Percentiles rank a stretch among this genome's conserved stretches.
phyloP scores from a whole-genome alignment of 2,888 invertebrate genomes.

The Ophion obscuratus region DNA sequence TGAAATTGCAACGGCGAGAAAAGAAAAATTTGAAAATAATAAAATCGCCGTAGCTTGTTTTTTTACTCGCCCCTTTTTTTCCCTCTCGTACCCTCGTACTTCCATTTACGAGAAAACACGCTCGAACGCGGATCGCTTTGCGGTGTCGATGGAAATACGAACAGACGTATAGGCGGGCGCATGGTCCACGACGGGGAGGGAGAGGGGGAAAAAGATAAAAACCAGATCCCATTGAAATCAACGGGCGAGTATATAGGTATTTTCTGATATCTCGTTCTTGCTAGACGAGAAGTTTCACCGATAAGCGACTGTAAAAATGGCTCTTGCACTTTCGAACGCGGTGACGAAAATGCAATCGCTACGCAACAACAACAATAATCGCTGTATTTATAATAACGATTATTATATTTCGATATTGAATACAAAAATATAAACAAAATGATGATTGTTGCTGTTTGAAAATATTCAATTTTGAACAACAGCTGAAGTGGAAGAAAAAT shows the following conservation, averaged over 20 bases:
- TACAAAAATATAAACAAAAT: neutral
- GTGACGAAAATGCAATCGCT: neutral
- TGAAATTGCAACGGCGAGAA: neutral
- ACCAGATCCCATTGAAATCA: slow-evolving; percentile 61
- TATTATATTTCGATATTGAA: neutral
- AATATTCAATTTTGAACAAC: too few relatives aligned
- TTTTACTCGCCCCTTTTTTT: neutral
- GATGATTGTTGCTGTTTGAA: too few relatives aligned
- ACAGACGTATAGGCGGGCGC: neutral
- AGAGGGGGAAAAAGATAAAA: slow-evolving; percentile 7
- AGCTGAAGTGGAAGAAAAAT: too few relatives aligned
- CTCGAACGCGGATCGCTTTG: neutral
- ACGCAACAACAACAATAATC: neutral
- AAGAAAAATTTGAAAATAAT: neutral
- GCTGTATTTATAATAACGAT: neutral
- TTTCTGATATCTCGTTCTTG: slow-evolving; percentile 46
- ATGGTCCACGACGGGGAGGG: neutral
- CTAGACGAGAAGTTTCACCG: slow-evolving; percentile 49
- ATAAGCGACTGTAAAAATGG: slow-evolving; percentile 25
- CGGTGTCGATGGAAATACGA: neutral
- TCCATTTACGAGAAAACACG: neutral
- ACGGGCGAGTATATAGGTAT: slow-evolving; percentile 39
- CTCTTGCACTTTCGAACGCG: neutral
- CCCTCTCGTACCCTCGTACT: neutral
- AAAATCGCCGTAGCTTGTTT: neutral